Conservation (phyloP, 2,888 invertebrate genomes). For the Lycia hirtaria region DNA sequence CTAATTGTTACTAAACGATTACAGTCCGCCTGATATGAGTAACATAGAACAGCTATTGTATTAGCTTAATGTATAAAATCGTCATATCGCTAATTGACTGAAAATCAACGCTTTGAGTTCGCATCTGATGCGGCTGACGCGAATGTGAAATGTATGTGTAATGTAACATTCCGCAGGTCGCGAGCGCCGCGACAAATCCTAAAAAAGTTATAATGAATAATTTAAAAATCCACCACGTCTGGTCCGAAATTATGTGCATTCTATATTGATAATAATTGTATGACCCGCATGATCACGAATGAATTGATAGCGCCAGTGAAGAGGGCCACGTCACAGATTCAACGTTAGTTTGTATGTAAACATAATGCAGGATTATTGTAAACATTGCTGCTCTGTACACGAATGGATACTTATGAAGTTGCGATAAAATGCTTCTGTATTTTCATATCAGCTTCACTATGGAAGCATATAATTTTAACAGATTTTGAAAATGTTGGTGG, state of each 20-base stretch:
- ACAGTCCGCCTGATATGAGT: constrained; percentile 10
- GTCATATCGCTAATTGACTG: too few relatives aligned
- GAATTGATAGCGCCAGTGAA: constrained; percentile 41
- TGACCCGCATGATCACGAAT: constrained; percentile 43
- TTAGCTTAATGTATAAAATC: too few relatives aligned
- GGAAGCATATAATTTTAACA: too few relatives aligned
- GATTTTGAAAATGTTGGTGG: too few relatives aligned
- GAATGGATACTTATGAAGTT: constrained; percentile 3
- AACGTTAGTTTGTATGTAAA: constrained; percentile 4
- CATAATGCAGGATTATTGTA: neutral
- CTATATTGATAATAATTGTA: constrained; percentile 19
- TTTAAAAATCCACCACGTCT: too few relatives aligned
- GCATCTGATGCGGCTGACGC: too few relatives aligned
- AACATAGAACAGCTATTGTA: constrained; percentile 23
- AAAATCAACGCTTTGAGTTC: too few relatives aligned
- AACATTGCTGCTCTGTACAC: constrained; percentile 3
- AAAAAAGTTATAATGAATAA: too few relatives aligned
- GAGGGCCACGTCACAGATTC: constrained; percentile 10
- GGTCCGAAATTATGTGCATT: constrained; percentile 1
- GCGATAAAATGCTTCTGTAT: neutral
- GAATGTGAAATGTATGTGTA: too few relatives aligned
- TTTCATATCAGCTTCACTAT: neutral
- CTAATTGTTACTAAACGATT: constrained; percentile 50
- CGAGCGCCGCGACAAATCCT: too few relatives aligned
- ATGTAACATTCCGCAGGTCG: too few relatives aligned